Base-by-base conservation (phyloP, 2,888 invertebrate species). In the Thysanoteuthis rhombus region DNA sequence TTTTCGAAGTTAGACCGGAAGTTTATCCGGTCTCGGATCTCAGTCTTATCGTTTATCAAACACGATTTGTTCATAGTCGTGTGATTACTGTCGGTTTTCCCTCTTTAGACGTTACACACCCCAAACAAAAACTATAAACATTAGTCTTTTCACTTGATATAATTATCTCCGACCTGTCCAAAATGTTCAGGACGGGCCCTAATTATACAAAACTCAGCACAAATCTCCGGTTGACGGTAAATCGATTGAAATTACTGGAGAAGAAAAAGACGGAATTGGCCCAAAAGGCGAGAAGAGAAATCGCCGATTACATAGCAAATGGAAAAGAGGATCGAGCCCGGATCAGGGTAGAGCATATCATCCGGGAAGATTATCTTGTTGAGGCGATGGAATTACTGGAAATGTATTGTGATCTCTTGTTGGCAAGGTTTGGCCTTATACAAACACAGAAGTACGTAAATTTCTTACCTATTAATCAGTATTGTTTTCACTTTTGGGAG, bases 331-430 rank as follows among this genome's bases (percentile, higher is more conserved):
- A 98, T 94, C 95, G 98, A 95, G 99, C 99, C 0, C 98, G 99
- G 97, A 99, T 99, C 95, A 98, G 99, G 45, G 99, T 99, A 25
- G 99, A 99, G 97, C 99, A 99, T 96, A 99, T 99, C 94, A 99
- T 99, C 96, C 98, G 99, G 92, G 99, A 99, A 97, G 99, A 99
- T 97, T 99, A 99, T 97, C 98, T 99, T 97, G 99, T 99, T 6
- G 99, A 99, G 97, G 99, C 99, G 1, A 99, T 99, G 98, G 99
- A 99, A 97, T 98, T 99, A 94, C 98, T 99, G 0, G 99, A 99
- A 97, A 99, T 99, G 99, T 99, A 99, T 97, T 99, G 99, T 97
- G 99, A 99, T 97, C 97, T 99, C 93, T 97, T 99, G 92, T 97
- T 99, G 93, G 99, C 99, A 0, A 98, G 99, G 96, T 99, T 99